Evolutionary conservation across 2,888 invertebrate genomes (phyloP).

Genomic region (Spodoptera picta): DNA sequence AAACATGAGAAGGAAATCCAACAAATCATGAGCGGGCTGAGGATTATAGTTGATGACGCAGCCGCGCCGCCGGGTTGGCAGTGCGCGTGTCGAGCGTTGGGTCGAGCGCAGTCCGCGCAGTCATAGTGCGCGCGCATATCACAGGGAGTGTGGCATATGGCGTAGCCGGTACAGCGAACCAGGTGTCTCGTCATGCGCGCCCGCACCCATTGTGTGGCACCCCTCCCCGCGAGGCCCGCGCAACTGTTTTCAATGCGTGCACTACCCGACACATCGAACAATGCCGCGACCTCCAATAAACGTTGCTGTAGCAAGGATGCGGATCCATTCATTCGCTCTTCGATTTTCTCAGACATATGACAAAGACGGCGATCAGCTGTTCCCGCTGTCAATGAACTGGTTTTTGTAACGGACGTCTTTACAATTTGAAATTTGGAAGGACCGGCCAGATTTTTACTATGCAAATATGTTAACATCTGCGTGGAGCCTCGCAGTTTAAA

Average conservation of each 20-base stretch:
- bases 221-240: constrained; percentile 57
- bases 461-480: too few relatives aligned
- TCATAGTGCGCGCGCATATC: constrained; percentile 55
- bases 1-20: constrained; percentile 29
- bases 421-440: constrained; percentile 13
- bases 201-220: constrained; percentile 83
- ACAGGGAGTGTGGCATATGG: constrained; percentile 80
- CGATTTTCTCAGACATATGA: constrained; percentile 53
- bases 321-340: constrained; percentile 50
- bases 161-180: constrained; percentile 83
- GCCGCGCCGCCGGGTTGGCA: constrained; percentile 21
- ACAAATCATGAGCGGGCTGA: constrained; percentile 10
- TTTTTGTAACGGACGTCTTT: constrained; percentile 51
- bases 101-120: constrained; percentile 4
- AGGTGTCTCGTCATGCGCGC: constrained; percentile 88
- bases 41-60: constrained; percentile 25
- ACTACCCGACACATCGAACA: constrained; percentile 75
- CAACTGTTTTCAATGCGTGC: constrained; percentile 64
- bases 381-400: constrained; percentile 41
- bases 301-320: constrained; percentile 53
- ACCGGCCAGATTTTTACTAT: constrained; percentile 20
- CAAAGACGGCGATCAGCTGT: constrained; percentile 62
- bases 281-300: constrained; percentile 68
- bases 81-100: constrained; percentile 24
- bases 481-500: too few relatives aligned